A percentile compares a stretch with the other conserved stretches of the same genome.
These are phyloP conservation scores for Emys orbicularis DNA, from an alignment of 2,797 vertebrate genomes.

Conservation along the genomic window DNA sequence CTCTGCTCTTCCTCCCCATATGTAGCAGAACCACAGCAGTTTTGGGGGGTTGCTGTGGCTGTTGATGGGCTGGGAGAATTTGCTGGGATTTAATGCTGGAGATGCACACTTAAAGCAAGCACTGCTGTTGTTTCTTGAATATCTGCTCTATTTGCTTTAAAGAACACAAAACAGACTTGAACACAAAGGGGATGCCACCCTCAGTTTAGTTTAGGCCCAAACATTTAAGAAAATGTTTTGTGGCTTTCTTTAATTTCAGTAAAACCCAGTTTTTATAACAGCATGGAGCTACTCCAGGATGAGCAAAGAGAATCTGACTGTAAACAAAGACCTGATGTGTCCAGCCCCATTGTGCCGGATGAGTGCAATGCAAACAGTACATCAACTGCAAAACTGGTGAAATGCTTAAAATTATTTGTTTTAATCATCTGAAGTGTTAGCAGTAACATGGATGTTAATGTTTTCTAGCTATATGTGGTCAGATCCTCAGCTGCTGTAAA, in stretches of 20 bases:
- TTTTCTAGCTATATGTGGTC: conserved; percentile 22
- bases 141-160: not conserved
- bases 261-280: not conserved
- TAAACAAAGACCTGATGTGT: not conserved
- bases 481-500: conserved; percentile 25
- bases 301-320: not conserved
- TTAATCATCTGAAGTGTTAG: conserved; percentile 10
- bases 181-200: not conserved
- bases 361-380: not conserved
- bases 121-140: not conserved
- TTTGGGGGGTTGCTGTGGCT: accelerated
- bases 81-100: not conserved
- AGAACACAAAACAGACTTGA: not conserved
- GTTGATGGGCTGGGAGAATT: not conserved
- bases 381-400: not conserved
- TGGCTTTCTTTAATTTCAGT: not conserved
- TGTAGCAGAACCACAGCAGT: not conserved
- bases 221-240: not conserved
- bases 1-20: not conserved
- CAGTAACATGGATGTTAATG: not conserved
- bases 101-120: not conserved
- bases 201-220: not conserved
- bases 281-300: accelerated
- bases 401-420: not conserved
- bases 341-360: accelerated